phyloP scores from a whole-genome alignment of 2,113 vertebrate genomes.

The Oxyura jamaicensis region DNA sequence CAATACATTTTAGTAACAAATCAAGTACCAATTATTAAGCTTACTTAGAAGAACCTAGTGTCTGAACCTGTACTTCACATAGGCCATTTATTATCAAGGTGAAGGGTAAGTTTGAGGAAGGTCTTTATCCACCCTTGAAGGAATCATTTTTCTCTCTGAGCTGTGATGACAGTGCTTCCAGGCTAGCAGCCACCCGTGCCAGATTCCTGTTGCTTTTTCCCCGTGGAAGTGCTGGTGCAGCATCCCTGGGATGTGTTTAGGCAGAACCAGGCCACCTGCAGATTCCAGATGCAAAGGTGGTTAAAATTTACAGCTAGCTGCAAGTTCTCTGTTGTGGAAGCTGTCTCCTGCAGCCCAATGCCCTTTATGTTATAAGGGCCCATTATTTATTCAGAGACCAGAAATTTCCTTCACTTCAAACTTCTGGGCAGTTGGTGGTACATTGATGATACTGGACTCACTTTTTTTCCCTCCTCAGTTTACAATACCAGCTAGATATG shows the following conservation, averaged over 20 bases:
- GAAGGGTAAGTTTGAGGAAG: background rate
- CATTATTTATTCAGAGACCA: background rate
- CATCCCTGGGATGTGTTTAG: background rate
- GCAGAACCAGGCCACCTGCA: background rate
- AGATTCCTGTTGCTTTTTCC: background rate
- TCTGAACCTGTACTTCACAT: background rate
- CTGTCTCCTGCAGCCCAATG: background rate
- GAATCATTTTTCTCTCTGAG: background rate
- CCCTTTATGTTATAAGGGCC: background rate
- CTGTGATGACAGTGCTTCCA: background rate
- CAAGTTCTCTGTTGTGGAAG: background rate
- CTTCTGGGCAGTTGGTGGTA: background rate
- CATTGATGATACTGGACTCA: rapidly evolving
- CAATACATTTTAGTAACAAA: background rate
- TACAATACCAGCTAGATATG: background rate
- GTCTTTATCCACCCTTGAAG: background rate
- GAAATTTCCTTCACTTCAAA: background rate
- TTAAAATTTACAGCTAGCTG: background rate
- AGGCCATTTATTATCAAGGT: background rate
- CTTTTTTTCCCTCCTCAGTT: background rate
- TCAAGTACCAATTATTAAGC: background rate
- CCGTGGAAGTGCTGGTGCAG: background rate
- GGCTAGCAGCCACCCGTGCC: background rate
- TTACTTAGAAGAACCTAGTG: background rate
- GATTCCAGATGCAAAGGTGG: background rate